Base-by-base conservation (phyloP, 2,797 vertebrate species). In the Aselliscus stoliczkanus region DNA sequence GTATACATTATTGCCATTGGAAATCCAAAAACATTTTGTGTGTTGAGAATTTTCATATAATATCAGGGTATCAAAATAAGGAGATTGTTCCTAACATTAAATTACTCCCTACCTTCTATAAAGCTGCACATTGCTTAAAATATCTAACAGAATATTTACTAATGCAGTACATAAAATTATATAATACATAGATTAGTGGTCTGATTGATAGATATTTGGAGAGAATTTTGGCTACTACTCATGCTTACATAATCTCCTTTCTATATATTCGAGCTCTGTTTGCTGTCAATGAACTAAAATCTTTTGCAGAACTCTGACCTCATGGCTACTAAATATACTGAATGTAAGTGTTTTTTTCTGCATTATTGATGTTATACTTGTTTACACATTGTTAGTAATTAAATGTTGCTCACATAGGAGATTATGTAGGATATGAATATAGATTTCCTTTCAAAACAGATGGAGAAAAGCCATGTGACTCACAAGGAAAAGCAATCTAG, bases 361-460 rank as follows among this genome's bases (percentile, higher is more conserved):
- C 17, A 81, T 52, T 92, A 65, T 84, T 31, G 14, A 62, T 5
- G 60, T 85, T 76, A 5, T 88, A 25, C 18, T 94, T 31, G 23
- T 93, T 96, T 93, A 81, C 94, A 93, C 73, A 2, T 23, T 95
- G 31, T 96, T 89, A 86, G 31, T 92, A 97, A 91, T 94, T 96
- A 88, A 56, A 0, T 82, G 13, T 69, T 96, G 52, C 83, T 96
- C 97, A 80, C 25, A 60, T 47, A 47, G 8, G 65, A 96, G 7
- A 5, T 52, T 90, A 90, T 50, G 62, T 65, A 93, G 84, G 37
- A 72, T 92, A 84, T 88, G 92, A 95, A 92, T 77, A 92, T 67
- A 96, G 77, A 93, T 95, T 97, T 98, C 94, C 60, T 44, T 93
- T 97, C 76, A 96, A 96, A 25, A 39, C 34, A 95, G 50, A 75